Evolutionary conservation across 2,888 invertebrate species (phyloP).

Genomic region (Anodontia alba): DNA sequence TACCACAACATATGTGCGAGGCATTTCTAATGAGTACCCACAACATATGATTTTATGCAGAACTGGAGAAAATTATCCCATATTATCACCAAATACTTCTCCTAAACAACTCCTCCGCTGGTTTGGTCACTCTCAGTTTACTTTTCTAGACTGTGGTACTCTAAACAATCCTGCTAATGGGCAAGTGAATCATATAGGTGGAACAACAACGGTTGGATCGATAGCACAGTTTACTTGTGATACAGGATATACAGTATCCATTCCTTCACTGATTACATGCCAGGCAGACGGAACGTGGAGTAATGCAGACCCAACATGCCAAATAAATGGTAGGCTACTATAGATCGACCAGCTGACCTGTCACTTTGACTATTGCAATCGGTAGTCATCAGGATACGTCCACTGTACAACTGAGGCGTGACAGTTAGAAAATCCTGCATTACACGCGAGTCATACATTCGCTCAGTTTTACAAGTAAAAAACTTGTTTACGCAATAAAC

Average conservation of each 20-base stretch:
- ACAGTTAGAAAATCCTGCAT: background rate
- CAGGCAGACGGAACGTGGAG: constrained; percentile 12
- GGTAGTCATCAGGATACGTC: background rate
- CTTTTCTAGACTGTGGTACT: constrained; percentile 24
- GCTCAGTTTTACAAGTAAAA: too few relatives aligned
- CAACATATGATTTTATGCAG: too few relatives aligned
- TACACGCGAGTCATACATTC: too few relatives aligned
- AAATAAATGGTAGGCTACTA: background rate
- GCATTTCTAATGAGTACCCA: too few relatives aligned
- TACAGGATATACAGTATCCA: background rate
- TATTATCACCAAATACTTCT: too few relatives aligned
- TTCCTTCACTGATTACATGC: background rate
- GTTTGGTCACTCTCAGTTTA: too few relatives aligned
- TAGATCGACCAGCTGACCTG: background rate
- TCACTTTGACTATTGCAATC: background rate
- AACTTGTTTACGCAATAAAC: too few relatives aligned
- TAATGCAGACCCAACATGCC: background rate
- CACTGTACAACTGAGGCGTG: background rate
- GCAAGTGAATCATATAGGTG: background rate
- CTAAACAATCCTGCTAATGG: constrained; percentile 12
- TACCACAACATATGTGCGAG: too few relatives aligned
- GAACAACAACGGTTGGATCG: background rate
- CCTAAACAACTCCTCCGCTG: too few relatives aligned
- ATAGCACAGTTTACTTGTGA: constrained; percentile 13
- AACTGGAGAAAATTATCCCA: too few relatives aligned